Percentiles rank a stretch among this genome's conserved stretches.
Evolutionary conservation across 2,797 vertebrate genomes (phyloP).

Genomic region (Valencia hispanica): DNA sequence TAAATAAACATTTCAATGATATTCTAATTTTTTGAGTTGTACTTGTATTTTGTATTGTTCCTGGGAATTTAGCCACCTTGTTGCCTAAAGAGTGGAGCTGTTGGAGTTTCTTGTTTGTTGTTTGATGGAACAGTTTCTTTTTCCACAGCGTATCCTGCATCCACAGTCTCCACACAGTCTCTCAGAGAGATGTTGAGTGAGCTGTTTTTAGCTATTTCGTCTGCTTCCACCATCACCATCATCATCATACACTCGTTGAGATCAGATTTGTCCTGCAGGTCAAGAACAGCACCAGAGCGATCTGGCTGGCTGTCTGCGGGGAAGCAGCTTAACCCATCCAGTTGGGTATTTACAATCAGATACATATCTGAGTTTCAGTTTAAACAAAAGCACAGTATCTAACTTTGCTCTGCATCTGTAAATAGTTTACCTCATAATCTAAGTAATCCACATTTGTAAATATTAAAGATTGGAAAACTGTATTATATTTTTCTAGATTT

Average conservation of each 20-base stretch:
- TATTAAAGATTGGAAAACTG: not conserved
- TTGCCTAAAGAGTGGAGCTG: not conserved
- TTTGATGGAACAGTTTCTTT: not conserved
- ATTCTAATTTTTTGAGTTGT: not conserved
- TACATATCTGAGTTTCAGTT: too few relatives aligned
- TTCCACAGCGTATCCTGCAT: not conserved
- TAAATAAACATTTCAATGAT: not conserved
- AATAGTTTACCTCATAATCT: not conserved
- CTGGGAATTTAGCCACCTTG: too few relatives aligned
- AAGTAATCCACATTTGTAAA: not conserved
- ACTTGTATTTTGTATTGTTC: not conserved
- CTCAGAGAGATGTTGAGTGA: not conserved
- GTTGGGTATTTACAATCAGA: too few relatives aligned
- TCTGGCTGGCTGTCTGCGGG: not conserved
- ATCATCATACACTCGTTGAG: not conserved
- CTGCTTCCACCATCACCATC: not conserved
- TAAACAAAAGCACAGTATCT: not conserved
- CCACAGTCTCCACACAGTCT: not conserved
- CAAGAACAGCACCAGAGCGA: not conserved
- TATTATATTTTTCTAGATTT: not conserved
- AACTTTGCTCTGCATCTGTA: not conserved
- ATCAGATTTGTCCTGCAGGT: not conserved
- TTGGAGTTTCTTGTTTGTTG: not conserved
- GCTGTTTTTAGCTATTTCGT: not conserved
- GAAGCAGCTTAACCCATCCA: not conserved